phyloP scores from a whole-genome alignment of 2,888 invertebrate genomes.

The Zootermopsis nevadensis region DNA sequence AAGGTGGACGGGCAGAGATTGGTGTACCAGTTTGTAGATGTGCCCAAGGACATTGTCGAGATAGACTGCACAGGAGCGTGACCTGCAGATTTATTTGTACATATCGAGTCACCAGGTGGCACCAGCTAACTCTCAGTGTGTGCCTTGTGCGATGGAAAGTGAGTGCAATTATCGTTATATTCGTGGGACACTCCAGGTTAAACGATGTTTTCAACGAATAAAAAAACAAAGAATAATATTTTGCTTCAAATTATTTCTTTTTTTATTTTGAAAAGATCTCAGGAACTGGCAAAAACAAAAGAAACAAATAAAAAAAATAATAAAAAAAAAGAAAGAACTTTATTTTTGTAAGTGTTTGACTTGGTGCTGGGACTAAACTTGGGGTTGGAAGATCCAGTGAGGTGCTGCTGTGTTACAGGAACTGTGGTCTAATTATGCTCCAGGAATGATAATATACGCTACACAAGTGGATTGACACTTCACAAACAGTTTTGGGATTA shows the following conservation, averaged over 20 bases:
- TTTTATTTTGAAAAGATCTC: conserved; percentile 53
- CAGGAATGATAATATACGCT: conserved; percentile 33
- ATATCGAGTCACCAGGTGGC: conserved; percentile 43
- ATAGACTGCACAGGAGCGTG: conserved; percentile 95
- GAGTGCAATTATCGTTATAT: conserved; percentile 35
- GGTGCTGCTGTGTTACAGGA: conserved; percentile 43
- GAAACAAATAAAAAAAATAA: conserved; percentile 35
- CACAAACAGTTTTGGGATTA: conserved; percentile 35
- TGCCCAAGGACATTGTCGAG: conserved; percentile 97
- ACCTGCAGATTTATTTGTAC: conserved; percentile 56
- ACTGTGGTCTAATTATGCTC: conserved; percentile 51
- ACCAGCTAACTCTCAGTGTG: conserved; percentile 32
- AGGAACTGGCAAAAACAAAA: conserved; percentile 50
- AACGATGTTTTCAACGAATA: conserved; percentile 44
- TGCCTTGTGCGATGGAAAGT: conserved; percentile 37
- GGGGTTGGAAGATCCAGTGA: conserved; percentile 43
- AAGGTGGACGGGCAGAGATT: conserved; percentile 99
- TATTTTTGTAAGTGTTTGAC: conserved; percentile 54
- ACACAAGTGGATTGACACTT: conserved; percentile 31
- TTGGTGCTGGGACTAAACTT: conserved; percentile 50
- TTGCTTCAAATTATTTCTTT: conserved; percentile 41
- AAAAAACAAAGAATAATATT: conserved; percentile 39
- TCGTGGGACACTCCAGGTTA: conserved; percentile 17
- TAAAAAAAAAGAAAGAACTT: conserved; percentile 48
- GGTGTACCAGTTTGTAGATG: conserved; percentile 99